These are phyloP conservation scores for Batillaria attramentaria DNA, from an alignment of 1,140 invertebrate genomes.

Conservation along the genomic window DNA sequence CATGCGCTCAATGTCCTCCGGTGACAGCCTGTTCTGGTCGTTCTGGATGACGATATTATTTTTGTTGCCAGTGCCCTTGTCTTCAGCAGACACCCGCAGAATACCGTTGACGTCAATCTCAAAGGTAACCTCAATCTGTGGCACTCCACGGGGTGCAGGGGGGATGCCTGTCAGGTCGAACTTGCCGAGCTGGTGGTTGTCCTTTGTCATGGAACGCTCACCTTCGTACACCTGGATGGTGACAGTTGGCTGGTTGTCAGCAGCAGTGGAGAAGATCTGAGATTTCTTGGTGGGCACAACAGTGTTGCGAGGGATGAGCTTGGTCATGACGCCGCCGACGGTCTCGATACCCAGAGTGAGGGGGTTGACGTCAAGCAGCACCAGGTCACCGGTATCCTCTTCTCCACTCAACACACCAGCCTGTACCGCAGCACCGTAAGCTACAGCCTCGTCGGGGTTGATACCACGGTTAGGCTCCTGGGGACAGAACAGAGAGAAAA, in stretches of 20 bases:
- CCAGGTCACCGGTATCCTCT: slow-evolving; percentile 93
- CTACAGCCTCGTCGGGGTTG: slow-evolving; percentile 87
- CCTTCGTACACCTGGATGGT: slow-evolving; percentile 99
- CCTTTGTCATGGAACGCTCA: slow-evolving; percentile 99
- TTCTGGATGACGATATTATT: slow-evolving; percentile 99
- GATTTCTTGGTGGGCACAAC: slow-evolving; percentile 99
- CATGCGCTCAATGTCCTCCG: slow-evolving; percentile 99
- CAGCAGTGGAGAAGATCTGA: slow-evolving; percentile 99
- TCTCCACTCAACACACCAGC: slow-evolving; percentile 84
- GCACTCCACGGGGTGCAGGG: slow-evolving; percentile 96
- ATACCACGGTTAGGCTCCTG: slow-evolving; percentile 96
- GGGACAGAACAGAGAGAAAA: slow-evolving; percentile 3
- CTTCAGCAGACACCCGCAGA: slow-evolving; percentile 92
- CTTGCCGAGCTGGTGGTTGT: slow-evolving; percentile 97
- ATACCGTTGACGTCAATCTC: slow-evolving; percentile 99
- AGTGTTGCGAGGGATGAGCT: slow-evolving; percentile 97
- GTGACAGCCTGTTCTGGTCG: slow-evolving; percentile 96
- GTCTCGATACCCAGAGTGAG: slow-evolving; percentile 99
- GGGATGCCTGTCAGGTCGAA: slow-evolving; percentile 99
- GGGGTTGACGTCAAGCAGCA: slow-evolving; percentile 97
- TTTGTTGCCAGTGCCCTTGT: slow-evolving; percentile 98
- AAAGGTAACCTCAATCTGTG: slow-evolving; percentile 99
- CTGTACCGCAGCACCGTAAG: slow-evolving; percentile 99
- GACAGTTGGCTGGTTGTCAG: slow-evolving; percentile 99
- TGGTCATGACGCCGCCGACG: slow-evolving; percentile 99